Evolutionary conservation across 1,140 invertebrate species (phyloP).

Genomic region (Caenorhabditis inopinata): DNA sequence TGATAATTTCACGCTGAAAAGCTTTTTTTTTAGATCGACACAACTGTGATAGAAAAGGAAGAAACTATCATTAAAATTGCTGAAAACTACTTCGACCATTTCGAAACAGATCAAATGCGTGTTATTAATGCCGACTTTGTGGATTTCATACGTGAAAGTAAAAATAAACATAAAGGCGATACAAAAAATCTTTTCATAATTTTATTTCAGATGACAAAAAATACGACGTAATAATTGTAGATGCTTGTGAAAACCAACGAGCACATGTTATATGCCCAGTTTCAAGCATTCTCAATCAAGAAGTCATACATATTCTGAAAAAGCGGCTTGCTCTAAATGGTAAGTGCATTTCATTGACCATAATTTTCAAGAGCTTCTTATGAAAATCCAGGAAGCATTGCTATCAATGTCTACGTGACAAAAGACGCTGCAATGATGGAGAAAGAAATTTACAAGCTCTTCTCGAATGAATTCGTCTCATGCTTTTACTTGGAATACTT

Average conservation of each 20-base stretch:
- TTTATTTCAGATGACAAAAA: constrained; percentile 7
- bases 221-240: not conserved
- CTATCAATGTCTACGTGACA: not conserved
- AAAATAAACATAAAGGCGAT: too few relatives aligned
- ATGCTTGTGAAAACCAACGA: not conserved
- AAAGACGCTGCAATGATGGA: not conserved
- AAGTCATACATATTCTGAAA: not conserved
- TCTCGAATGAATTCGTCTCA: not conserved
- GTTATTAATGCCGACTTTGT: not conserved
- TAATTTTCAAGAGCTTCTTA: not conserved
- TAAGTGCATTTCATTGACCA: not conserved
- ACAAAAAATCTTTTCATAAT: too few relatives aligned
- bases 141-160: not conserved
- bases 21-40: not conserved
- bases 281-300: not conserved
- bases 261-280: not conserved
- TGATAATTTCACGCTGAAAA: too few relatives aligned
- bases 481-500: constrained; percentile 14
- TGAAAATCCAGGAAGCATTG: not conserved
- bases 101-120: not conserved
- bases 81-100: not conserved
- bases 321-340: not conserved
- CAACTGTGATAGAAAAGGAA: not conserved
- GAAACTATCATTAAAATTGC: not conserved
- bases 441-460: not conserved